Conservation (phyloP, 2,113 vertebrate species). For the Burhinus oedicnemus region DNA sequence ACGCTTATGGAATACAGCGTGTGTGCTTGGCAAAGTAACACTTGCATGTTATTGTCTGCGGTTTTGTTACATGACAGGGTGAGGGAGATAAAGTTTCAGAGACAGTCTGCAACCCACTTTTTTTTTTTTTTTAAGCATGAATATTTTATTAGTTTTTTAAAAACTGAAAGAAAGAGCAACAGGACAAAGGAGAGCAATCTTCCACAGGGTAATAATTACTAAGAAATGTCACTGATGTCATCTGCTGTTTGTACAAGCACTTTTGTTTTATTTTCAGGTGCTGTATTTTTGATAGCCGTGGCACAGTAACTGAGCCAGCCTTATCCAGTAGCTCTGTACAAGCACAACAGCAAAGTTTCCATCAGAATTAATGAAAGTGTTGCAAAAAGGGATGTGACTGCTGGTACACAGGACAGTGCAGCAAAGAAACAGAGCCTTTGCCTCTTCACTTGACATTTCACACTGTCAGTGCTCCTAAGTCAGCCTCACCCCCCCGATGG, state of each 20-base stretch:
- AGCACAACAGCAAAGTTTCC: not conserved
- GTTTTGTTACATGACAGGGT: not conserved
- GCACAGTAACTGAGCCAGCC: not conserved
- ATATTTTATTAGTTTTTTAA: constrained; percentile 6
- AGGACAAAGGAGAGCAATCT: not conserved
- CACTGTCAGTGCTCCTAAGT: not conserved
- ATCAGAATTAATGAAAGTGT: not conserved
- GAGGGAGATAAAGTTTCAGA: not conserved
- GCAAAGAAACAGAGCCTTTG: not conserved
- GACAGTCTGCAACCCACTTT: not conserved
- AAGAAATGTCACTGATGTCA: not conserved
- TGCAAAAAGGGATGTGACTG: not conserved
- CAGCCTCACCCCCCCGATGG: not conserved
- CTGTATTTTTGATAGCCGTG: not conserved
- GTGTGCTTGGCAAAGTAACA: not conserved
- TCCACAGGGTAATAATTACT: not conserved
- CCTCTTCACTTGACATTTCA: not conserved
- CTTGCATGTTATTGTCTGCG: not conserved
- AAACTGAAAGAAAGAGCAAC: not conserved
- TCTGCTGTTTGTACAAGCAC: not conserved
- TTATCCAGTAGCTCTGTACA: not conserved
- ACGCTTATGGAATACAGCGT: accelerated
- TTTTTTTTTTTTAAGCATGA: not conserved
- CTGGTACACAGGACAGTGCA: not conserved
- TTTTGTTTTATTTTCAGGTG: not conserved